Conservation (phyloP, 2,888 invertebrate genomes). For the Micropterix aruncella region DNA sequence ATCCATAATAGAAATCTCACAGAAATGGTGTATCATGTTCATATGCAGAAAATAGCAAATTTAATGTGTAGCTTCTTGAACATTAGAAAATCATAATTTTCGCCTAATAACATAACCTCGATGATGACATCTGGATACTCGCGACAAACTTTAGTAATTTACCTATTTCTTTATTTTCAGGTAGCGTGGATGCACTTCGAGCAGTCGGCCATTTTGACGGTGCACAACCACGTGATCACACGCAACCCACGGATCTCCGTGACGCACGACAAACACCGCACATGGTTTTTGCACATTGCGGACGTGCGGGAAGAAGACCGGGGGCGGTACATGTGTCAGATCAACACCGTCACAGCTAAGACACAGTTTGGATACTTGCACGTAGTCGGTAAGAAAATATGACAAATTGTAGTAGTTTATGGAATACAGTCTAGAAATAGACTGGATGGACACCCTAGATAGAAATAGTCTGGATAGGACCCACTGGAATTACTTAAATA, state of each 20-base stretch:
- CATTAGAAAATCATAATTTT: too few species aligned
- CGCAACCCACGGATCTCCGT: slow-evolving; percentile 85
- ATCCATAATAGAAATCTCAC: too few species aligned
- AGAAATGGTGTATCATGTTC: too few species aligned
- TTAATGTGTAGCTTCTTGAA: too few species aligned
- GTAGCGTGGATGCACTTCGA: slow-evolving; percentile 96
- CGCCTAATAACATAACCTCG: too few species aligned
- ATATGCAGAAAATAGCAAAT: too few species aligned
- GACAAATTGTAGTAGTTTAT: too few species aligned
- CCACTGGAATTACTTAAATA: too few species aligned
- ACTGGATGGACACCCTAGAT: too few species aligned
- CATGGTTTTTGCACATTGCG: slow-evolving; percentile 86
- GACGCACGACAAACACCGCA: slow-evolving; percentile 83
- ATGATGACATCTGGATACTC: too few species aligned
- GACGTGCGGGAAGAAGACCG: slow-evolving; percentile 86
- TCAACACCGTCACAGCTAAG: slow-evolving; percentile 85
- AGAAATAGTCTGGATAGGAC: too few species aligned
- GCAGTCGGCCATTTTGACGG: slow-evolving; percentile 83
- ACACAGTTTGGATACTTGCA: slow-evolving; percentile 86
- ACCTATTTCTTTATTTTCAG: slow-evolving; percentile 35
- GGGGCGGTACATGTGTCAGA: slow-evolving; percentile 89
- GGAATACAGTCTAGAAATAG: too few species aligned
- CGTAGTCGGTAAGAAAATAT: slow-evolving; percentile 87
- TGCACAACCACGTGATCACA: slow-evolving; percentile 89
- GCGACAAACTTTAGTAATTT: slow-evolving; percentile 9